These are phyloP conservation scores for Pachycephus smyrnensis DNA, from an alignment of 2,888 invertebrate genomes.

Conservation along the genomic window DNA sequence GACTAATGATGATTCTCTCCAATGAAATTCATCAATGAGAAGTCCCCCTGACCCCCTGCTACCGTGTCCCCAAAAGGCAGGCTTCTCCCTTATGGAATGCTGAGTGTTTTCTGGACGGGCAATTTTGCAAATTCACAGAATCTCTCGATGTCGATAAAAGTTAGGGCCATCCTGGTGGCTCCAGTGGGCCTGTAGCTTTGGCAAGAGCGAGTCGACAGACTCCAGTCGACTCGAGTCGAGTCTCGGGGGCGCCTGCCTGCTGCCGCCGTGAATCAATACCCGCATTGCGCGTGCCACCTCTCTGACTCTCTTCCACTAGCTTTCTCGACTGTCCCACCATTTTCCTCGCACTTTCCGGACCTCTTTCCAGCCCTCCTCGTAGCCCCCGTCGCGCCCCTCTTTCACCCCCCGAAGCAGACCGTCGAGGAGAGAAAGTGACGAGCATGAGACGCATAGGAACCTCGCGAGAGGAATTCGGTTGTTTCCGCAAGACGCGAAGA, in stretches of 20 bases:
- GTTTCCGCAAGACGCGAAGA: too few species aligned
- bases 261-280: slow-evolving; percentile 68
- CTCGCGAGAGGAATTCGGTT: not conserved
- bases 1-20: too few species aligned
- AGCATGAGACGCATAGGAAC: slow-evolving; percentile 31
- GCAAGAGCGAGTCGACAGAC: slow-evolving; percentile 50
- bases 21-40: too few species aligned
- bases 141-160: too few species aligned
- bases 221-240: slow-evolving; percentile 55
- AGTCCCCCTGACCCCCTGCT: too few species aligned
- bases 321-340: slow-evolving; percentile 63
- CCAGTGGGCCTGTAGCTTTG: not conserved
- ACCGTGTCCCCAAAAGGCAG: too few species aligned
- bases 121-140: too few species aligned
- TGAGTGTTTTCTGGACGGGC: too few species aligned
- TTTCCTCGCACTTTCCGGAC: not conserved
- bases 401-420: slow-evolving; percentile 26
- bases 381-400: slow-evolving; percentile 64
- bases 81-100: too few species aligned
- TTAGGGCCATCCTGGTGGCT: slow-evolving; percentile 19
- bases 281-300: slow-evolving; percentile 67
- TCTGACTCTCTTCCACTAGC: slow-evolving; percentile 67
- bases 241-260: slow-evolving; percentile 64
- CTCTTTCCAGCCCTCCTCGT: slow-evolving; percentile 57
- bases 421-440: slow-evolving; percentile 47